A percentile compares a stretch with the other conserved stretches of the same genome.
These are phyloP conservation scores for Phallusia fumigata DNA, from an alignment of 23 tunicate genomes.

Conservation along the genomic window DNA sequence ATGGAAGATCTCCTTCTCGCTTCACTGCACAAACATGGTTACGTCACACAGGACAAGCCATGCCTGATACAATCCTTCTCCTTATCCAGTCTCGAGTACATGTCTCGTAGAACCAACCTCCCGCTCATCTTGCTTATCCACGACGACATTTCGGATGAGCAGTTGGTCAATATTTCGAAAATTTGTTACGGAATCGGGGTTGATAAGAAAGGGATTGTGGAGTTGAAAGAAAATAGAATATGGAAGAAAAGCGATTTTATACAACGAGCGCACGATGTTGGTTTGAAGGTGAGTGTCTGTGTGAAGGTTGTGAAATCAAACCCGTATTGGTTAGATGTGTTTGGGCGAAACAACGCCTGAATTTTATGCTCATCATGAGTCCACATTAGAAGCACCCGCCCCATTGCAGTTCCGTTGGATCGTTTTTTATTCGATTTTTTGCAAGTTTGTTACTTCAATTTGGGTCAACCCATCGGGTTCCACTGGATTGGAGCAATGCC, in stretches of 20 bases:
- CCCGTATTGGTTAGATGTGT: too few relatives aligned
- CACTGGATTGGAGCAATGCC: too few relatives aligned
- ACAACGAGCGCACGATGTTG: conserved; percentile 34
- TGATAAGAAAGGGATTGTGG: conserved; percentile 55
- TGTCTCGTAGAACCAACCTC: conserved; percentile 54
- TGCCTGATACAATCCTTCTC: conserved; percentile 89
- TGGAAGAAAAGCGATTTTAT: conserved; percentile 34
- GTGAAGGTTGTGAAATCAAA: too few relatives aligned
- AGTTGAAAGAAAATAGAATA: conserved; percentile 38
- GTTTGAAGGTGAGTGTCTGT: conserved; percentile 34
- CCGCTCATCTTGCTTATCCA: conserved; percentile 50
- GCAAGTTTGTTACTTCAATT: too few relatives aligned
- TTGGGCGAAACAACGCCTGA: too few relatives aligned
- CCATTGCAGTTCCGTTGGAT: too few relatives aligned
- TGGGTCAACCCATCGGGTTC: too few relatives aligned
- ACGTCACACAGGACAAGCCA: conserved; percentile 38
- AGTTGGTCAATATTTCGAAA: conserved; percentile 21
- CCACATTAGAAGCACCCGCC: too few relatives aligned
- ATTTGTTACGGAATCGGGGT: conserved; percentile 76
- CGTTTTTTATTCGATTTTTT: too few relatives aligned
- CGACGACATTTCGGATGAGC: conserved; percentile 15
- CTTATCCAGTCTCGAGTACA: conserved; percentile 44
- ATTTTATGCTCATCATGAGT: too few relatives aligned
- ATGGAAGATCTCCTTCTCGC: conserved; percentile 83
- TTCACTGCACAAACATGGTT: conserved; percentile 60